Percentiles rank a stretch among this genome's conserved stretches.
These are phyloP conservation scores for Vulpes ferrilata DNA, from an alignment of 2,113 vertebrate species.

Conservation along the genomic window DNA sequence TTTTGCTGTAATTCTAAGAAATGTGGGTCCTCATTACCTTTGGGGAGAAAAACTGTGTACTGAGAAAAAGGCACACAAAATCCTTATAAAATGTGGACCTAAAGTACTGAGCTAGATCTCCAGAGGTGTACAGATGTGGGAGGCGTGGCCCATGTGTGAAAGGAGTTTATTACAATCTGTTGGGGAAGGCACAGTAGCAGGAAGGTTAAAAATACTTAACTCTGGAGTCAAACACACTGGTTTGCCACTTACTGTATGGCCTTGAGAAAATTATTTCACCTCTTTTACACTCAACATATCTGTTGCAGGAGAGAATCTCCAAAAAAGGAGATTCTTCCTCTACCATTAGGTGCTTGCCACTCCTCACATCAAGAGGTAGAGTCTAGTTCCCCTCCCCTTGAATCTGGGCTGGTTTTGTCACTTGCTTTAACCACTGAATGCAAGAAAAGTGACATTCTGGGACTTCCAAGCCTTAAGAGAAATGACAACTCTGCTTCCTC, in stretches of 20 bases:
- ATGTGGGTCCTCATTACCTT: not conserved
- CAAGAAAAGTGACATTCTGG: not conserved
- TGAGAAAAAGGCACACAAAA: slow-evolving; percentile 49
- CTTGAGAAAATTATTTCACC: not conserved
- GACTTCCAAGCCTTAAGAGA: not conserved
- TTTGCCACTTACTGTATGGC: not conserved
- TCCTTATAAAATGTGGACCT: not conserved
- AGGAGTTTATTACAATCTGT: not conserved
- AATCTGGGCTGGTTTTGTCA: not conserved
- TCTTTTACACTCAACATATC: not conserved
- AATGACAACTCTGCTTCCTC: not conserved
- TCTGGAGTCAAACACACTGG: not conserved
- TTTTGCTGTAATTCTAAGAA: slow-evolving; percentile 51
- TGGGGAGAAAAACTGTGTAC: slow-evolving; percentile 32
- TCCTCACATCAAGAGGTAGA: not conserved
- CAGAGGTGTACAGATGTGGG: not conserved
- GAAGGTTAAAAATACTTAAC: slow-evolving; percentile 21
- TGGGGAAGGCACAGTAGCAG: not conserved
- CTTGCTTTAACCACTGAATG: slow-evolving; percentile 4
- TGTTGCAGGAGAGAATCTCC: not conserved
- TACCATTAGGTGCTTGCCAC: not conserved
- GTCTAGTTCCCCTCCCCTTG: not conserved
- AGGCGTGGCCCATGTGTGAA: not conserved
- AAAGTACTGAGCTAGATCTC: not conserved
- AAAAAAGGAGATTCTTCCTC: not conserved